These are phyloP conservation scores for Orycteropus afer DNA, from an alignment of 2,113 vertebrate species.

Conservation along the genomic window DNA sequence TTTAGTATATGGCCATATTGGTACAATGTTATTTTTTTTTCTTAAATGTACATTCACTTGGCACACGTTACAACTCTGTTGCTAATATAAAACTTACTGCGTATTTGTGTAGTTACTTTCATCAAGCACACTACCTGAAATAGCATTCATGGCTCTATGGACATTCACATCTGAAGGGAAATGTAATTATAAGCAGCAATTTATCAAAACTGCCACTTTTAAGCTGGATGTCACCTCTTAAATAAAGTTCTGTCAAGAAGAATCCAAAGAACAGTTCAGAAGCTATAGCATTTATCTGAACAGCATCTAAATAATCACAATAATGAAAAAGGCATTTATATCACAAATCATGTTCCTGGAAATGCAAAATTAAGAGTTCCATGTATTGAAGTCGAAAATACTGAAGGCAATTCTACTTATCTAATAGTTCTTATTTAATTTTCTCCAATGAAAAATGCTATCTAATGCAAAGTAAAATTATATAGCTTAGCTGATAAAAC, in stretches of 20 bases:
- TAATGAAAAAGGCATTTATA: constrained; percentile 51
- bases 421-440: background rate
- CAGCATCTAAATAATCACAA: constrained; percentile 69
- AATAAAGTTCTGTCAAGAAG: constrained; percentile 55
- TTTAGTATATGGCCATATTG: background rate
- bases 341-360: constrained; percentile 25
- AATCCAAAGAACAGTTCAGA: constrained; percentile 51
- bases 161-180: constrained; percentile 30
- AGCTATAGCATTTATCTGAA: constrained; percentile 60
- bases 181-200: constrained; percentile 64
- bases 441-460: constrained; percentile 49
- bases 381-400: constrained; percentile 28
- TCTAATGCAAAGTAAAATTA: background rate
- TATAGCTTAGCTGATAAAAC: background rate
- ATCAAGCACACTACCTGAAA: background rate
- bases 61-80: background rate
- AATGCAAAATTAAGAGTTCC: constrained; percentile 62
- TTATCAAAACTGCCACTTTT: constrained; percentile 71
- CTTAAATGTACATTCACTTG: background rate
- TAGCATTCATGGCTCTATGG: background rate
- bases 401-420: constrained; percentile 32
- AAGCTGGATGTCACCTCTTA: constrained; percentile 56
- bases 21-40: background rate
- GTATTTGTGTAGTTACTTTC: constrained; percentile 22
- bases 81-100: background rate